phyloP scores from a whole-genome alignment of 2,888 invertebrate genomes.

The Pristionchus arcanus region DNA sequence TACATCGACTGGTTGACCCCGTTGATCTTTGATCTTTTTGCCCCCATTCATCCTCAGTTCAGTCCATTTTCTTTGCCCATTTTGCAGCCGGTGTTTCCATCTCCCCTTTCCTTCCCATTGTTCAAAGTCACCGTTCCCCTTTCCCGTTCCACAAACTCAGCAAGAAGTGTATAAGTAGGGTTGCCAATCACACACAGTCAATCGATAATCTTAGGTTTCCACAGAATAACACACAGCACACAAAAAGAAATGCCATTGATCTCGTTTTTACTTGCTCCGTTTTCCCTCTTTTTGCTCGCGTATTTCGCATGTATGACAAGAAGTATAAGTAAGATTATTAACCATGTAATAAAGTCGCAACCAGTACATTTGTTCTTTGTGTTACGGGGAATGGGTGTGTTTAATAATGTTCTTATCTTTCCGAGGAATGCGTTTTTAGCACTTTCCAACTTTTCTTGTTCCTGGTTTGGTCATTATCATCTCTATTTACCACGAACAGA shows the following conservation, averaged over 20 bases:
- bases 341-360: slow-evolving; percentile 9
- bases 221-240: background rate
- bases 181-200: background rate
- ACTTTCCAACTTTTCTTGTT: too few relatives aligned
- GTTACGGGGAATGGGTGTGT: background rate
- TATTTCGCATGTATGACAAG: slow-evolving; percentile 36
- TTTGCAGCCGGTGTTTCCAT: background rate
- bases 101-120: background rate
- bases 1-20: background rate
- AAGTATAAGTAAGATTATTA: slow-evolving; percentile 7
- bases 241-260: slow-evolving; percentile 28
- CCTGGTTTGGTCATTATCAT: too few relatives aligned
- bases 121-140: slow-evolving; percentile 21
- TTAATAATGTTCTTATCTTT: too few relatives aligned
- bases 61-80: background rate
- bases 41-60: background rate
- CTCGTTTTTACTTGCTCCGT: slow-evolving; percentile 27
- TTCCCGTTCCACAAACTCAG: background rate
- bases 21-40: slow-evolving; percentile 21
- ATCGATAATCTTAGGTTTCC: slow-evolving; percentile 34
- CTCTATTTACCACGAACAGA: too few relatives aligned
- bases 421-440: too few relatives aligned
- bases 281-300: background rate
- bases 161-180: background rate
- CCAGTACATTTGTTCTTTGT: background rate